Evolutionary conservation across 2,113 vertebrate species (phyloP), one percentile per base, ranked within the genome.

Genomic region (Oncorhynchus mykiss): DNA sequence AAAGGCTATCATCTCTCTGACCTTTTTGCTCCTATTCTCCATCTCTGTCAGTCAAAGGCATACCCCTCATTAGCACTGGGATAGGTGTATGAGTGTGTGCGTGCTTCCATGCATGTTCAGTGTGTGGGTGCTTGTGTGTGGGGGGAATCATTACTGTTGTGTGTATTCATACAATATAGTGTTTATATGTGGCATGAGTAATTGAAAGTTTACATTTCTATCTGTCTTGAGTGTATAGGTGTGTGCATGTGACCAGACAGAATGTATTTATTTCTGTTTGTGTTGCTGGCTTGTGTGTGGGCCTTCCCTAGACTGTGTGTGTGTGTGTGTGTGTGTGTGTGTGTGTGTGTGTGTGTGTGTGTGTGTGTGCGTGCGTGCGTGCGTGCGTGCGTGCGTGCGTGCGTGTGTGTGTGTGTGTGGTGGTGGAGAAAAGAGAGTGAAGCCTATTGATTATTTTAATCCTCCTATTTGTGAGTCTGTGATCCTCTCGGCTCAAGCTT

Each of bases 391-490:
- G 62, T 54, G 25, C 72, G 57, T 57, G 12, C 14, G 60, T 66
- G 27, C 20, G 57, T 72, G 70, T 72, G 51, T 57, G 12, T n/a
- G 60, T 66, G 27, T 77, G 62, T 54, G 25, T 77, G 57, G 13
- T 77, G 80, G 78, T 79, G 82, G 18, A 57, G 64, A 57, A 48
- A 83, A 79, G 82, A 80, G 87, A 84, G 89, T 78, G 87, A 87
- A 82, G 80, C 88, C 88, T 91, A 93, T 93, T 92, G 92, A 93
- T 91, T 93, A 93, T 93, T 92, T 91, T 93, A 93, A 93, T 92
- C 90, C 85, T 86, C 74, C 91, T 92, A 91, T 90, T 93, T 91
- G 91, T 91, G 91, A 91, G 90, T 91, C 90, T 90, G 91, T 91
- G 90, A 90, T 93, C 89, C 91, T 91, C 88, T 84, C 80, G 57